Evolutionary conservation across 2,113 vertebrate species (phyloP), one percentile per base, ranked within the genome.

Genomic region (Spizaetus ornatus): DNA sequence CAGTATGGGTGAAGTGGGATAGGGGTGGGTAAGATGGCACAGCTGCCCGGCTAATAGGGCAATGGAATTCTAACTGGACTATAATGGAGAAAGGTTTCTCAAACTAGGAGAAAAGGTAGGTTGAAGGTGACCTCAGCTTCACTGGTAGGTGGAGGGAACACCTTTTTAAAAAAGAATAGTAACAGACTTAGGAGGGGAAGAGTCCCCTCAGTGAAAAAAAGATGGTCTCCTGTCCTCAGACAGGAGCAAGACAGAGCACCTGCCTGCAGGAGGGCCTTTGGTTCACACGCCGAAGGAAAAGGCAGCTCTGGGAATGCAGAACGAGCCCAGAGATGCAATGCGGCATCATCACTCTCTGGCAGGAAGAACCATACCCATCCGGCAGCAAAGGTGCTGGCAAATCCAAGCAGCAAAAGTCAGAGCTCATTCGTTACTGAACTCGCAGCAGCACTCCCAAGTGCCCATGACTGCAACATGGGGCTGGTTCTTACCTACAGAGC

Each of bases 381-480:
- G 21, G 43, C 34, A 77, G 66, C 56, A 88, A 67, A 5, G 66
- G 52, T 25, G 16, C 66, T 38, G 34, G 38, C 59, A 87, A 67
- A 78, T 50, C 20, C 47, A 45, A 56, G 31, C 11, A 86, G 58
- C 18, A 42, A 6, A 53, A 36, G 32, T 21, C 59, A 78, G 53
- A 82, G 27, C 36, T 91, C 26, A 19, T 61, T 88, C 4, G 0
- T 48, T 73, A 58, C 26, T 3, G 4, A 91, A 74, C 29, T 47
- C 6, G 0, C n/a, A 87, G 56, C 42, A 77, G 32, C 16, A 13
- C 31, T 34, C n/a, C 12, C 34, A 34, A 72, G 23, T 22, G n/a
- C 32, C 16, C 0, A 0, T 25, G 74, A 65, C 48, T 82, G 56
- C 36, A 78, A 26, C 38, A 58, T 1, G 2, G 45, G 22, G 11